Evolutionary conservation across 1,140 invertebrate genomes (phyloP), one percentile per base, ranked within the genome.

Genomic region (Phocides pigmalion): DNA sequence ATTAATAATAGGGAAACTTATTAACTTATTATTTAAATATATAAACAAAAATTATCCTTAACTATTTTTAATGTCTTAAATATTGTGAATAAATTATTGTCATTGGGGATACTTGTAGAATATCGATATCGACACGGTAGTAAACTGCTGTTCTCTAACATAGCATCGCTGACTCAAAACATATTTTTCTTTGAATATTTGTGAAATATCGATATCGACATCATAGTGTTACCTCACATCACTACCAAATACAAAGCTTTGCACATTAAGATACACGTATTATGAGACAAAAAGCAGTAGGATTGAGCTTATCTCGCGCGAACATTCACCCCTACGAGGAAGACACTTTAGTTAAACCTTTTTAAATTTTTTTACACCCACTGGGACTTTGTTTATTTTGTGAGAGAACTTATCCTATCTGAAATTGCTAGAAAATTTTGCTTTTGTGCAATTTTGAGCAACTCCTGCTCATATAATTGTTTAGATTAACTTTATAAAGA

Each of bases 281-380:
- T 79, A 79, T 73, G 74, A 58, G 74, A 76, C 74, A 79, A 77
- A 79, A 76, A 74, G 74, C 72, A 66, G 62, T 56, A 46, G 66
- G 59, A 65, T 58, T 46, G 53, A 46, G 66, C 77, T 79, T 79
- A 79, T 79, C 77, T 68, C 20, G 16, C 14, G 42, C 35, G 65
- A 71, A 72, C 74, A 79, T 74, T 74, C 75, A 66, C 67, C 66
- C 66, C 72, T 58, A 46, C 54, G 54, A 58, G 41, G 39, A 58
- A 58, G 54, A 58, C 41, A 58, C 54, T 58, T 58, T 46, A 58
- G 54, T 58, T 58, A 58, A 58, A 59, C 54, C 54, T 59, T 46
- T 44, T 59, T 46, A 56, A 32, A 35, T 58, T 58, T n/a, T n/a
- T n/a, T 59, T 59, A 32, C 41, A 59, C 54, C 54, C 41, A 35